Evolutionary conservation across 2,113 vertebrate genomes (phyloP).

Genomic region (cattle (Bos taurus)): ARS-UCD2.0 NC_037338.1:88829501-88830000

Average conservation of each 20-base stretch:
- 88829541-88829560: accelerated
- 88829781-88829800: not conserved
- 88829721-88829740: not conserved
- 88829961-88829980: not conserved
- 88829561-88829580: not conserved
- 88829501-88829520: not conserved
- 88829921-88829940: not conserved
- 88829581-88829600: not conserved
- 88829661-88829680: accelerated
- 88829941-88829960: not conserved
- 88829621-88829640: accelerated
- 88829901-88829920: not conserved
- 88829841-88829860: not conserved
- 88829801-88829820: not conserved
- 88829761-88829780: not conserved
- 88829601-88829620: accelerated
- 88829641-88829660: not conserved
- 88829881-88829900: not conserved
- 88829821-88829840: not conserved
- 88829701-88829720: not conserved
- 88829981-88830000: not conserved
- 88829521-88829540: not conserved
- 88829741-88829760: not conserved
- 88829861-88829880: not conserved
- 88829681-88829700: not conserved